phyloP scores from a whole-genome alignment of 2,797 vertebrate genomes.

The Poeciliopsis infans region DNA sequence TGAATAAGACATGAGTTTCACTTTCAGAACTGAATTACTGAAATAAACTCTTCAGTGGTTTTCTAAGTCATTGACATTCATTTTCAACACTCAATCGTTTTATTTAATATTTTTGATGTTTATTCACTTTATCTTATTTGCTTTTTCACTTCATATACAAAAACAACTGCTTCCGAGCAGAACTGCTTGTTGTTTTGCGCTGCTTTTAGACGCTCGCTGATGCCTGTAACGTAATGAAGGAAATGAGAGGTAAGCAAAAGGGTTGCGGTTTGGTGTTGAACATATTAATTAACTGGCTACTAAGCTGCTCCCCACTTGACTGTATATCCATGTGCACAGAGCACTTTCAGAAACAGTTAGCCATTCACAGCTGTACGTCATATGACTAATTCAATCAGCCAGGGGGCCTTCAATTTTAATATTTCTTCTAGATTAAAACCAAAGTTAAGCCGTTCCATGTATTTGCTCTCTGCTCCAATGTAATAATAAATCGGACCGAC shows the following conservation, averaged over 20 bases:
- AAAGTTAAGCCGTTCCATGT: neutral
- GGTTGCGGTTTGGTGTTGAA: neutral
- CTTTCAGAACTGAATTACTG: neutral
- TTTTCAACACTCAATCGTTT: neutral
- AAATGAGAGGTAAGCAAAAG: slow-evolving; percentile 12
- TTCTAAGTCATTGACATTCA: neutral
- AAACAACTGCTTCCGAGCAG: neutral
- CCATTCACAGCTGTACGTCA: neutral
- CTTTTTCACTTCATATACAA: neutral
- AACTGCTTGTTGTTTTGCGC: neutral
- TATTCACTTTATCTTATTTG: neutral
- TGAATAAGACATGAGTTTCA: neutral
- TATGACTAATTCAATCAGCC: slow-evolving; percentile 7
- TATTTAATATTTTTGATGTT: neutral
- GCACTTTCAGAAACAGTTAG: neutral
- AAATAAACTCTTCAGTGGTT: neutral
- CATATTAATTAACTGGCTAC: slow-evolving; percentile 11
- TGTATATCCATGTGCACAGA: neutral
- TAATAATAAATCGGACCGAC: no score
- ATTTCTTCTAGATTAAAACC: neutral
- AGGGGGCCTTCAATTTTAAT: neutral
- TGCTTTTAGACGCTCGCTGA: neutral
- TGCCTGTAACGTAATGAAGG: neutral
- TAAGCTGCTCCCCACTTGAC: neutral
- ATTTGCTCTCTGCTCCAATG: neutral